Percentiles rank a stretch among this genome's conserved stretches.
Evolutionary conservation across 2,113 vertebrate species (phyloP).

Genomic region (Chrysochloris asiatica): DNA sequence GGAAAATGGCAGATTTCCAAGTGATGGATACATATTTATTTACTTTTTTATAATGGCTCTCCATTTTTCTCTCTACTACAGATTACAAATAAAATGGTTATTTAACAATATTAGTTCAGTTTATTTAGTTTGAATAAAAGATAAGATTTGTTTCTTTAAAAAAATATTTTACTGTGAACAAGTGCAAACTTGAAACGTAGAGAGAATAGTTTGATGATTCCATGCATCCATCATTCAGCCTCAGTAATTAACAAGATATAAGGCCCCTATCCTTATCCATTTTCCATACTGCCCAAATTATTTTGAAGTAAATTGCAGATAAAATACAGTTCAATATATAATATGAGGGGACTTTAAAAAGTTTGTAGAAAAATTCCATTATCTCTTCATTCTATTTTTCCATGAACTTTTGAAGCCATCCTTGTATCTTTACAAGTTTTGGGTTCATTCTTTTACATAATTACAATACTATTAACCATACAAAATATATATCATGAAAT

Average conservation of each 20-base stretch:
- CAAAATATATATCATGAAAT: not conserved
- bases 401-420: no score
- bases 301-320: constrained; percentile 17
- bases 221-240: not conserved
- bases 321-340: no score
- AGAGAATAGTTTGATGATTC: not conserved
- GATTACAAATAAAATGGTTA: not conserved
- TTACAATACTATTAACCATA: not conserved
- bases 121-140: constrained; percentile 21
- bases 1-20: constrained; percentile 36
- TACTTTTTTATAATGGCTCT: not conserved
- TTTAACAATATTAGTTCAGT: constrained; percentile 1
- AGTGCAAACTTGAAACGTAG: not conserved
- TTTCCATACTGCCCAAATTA: not conserved
- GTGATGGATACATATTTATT: not conserved
- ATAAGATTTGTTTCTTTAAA: not conserved
- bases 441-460: not conserved
- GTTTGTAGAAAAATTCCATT: no score
- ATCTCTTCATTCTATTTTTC: no score
- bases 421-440: constrained; percentile 12
- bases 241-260: not conserved
- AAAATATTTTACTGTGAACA: not conserved
- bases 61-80: not conserved
- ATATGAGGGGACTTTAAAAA: no score
- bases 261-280: not conserved